A percentile compares a stretch with the other conserved stretches of the same genome.
phyloP scores from a whole-genome alignment of 2,797 vertebrate species.

The Peromyscus attwateri region DNA sequence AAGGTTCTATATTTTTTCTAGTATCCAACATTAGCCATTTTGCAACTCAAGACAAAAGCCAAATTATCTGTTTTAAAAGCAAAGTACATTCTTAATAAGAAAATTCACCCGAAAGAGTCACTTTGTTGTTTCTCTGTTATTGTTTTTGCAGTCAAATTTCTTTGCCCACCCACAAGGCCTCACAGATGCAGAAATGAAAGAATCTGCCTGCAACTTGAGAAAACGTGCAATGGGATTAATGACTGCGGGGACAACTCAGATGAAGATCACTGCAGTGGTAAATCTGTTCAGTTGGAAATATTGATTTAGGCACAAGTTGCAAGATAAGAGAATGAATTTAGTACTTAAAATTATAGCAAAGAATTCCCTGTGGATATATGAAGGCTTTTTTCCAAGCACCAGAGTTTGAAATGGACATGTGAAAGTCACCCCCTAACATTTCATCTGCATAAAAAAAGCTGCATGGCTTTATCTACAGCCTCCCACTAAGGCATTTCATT shows the following conservation, averaged over 20 bases:
- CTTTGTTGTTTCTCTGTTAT: constrained; percentile 41
- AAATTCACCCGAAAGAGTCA: not conserved
- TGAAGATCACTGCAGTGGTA: constrained; percentile 97
- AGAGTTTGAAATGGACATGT: not conserved
- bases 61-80: not conserved
- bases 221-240: constrained; percentile 95
- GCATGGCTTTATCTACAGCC: not conserved
- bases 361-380: not conserved
- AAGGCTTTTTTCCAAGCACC: not conserved
- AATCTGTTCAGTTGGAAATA: constrained; percentile 73
- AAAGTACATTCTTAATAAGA: not conserved
- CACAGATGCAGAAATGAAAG: constrained; percentile 95
- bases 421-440: not conserved
- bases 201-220: constrained; percentile 94
- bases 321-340: not conserved
- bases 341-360: not conserved
- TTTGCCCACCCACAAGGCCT: constrained; percentile 95
- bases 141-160: constrained; percentile 91
- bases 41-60: constrained; percentile 11
- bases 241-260: constrained; percentile 98
- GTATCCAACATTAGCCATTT: not conserved
- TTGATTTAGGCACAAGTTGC: not conserved
- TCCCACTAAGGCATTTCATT: not conserved
- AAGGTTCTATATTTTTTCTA: constrained; percentile 23
- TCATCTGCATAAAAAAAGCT: not conserved